A percentile compares a stretch with the other conserved stretches of the same genome.
These are phyloP conservation scores for Anneissia japonica DNA, from an alignment of 35 echinoderm and acorn worm species.

Conservation along the genomic window DNA sequence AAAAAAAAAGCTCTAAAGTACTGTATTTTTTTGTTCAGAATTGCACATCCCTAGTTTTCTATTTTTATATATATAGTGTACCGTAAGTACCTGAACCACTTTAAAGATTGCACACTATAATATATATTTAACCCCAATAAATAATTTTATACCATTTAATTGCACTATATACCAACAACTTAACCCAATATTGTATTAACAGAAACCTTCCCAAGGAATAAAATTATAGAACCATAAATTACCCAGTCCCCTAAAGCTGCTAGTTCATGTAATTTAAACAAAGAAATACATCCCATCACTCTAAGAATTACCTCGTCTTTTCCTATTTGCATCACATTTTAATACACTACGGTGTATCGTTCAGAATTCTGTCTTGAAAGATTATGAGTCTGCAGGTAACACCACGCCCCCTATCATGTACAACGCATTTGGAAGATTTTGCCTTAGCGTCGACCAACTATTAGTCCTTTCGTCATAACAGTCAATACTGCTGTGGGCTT, in stretches of 20 bases:
- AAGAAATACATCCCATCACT: no score
- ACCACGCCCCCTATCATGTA: constrained; percentile 68
- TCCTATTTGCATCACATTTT: no score
- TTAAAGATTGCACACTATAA: not conserved
- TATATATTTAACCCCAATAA: not conserved
- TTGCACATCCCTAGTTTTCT: no score
- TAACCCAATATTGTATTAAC: no score
- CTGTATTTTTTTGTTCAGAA: not conserved
- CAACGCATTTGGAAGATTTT: constrained; percentile 35
- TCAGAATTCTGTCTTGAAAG: no score
- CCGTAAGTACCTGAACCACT: not conserved
- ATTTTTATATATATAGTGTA: no score
- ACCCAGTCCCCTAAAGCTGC: no score
- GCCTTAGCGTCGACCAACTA: constrained; percentile 36
- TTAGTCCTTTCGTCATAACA: constrained; percentile 43
- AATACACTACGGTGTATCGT: no score
- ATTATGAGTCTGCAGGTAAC: constrained; percentile 7
- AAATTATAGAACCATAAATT: no score
- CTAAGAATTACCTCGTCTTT: no score
- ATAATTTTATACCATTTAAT: not conserved
- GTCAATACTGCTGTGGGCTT: constrained; percentile 37
- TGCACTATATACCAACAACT: not conserved
- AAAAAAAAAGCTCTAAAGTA: not conserved
- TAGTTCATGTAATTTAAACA: no score
- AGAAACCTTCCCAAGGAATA: no score